Evolutionary conservation across 35 echinoderm and acorn worm species (phyloP).

Genomic region (Hemicentrotus pulcherrimus): DNA sequence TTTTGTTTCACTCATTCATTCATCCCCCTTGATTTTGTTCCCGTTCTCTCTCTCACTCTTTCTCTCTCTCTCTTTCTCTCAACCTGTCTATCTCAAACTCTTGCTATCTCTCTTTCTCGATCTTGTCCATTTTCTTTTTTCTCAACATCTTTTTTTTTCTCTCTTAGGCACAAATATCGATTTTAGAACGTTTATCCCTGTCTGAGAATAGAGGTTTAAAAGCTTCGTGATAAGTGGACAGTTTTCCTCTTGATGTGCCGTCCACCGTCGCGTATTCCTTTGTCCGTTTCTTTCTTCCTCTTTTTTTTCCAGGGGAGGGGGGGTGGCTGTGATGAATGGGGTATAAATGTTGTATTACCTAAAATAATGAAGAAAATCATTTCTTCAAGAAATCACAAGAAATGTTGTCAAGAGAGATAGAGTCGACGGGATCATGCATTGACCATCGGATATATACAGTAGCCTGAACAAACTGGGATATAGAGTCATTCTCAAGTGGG

Average conservation of each 20-base stretch:
- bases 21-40: not conserved
- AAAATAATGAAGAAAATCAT: not conserved
- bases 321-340: too few relatives aligned
- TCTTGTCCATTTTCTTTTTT: not conserved
- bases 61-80: not conserved
- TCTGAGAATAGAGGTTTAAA: too few relatives aligned
- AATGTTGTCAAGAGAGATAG: not conserved
- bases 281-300: too few relatives aligned
- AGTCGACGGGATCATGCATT: too few relatives aligned
- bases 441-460: not conserved
- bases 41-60: not conserved
- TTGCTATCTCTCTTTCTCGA: not conserved
- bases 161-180: not conserved
- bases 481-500: not conserved
- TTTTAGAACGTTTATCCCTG: not conserved
- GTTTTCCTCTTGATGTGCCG: too few relatives aligned
- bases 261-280: too few relatives aligned
- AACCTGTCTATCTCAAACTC: not conserved
- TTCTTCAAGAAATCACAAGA: not conserved
- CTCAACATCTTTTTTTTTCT: not conserved
- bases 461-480: not conserved
- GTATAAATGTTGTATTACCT: too few relatives aligned
- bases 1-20: too few relatives aligned
- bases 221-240: too few relatives aligned
- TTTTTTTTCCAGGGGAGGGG: too few relatives aligned